Conservation (phyloP, 1,140 invertebrate species). For the Drosophila kurseongensis region DNA sequence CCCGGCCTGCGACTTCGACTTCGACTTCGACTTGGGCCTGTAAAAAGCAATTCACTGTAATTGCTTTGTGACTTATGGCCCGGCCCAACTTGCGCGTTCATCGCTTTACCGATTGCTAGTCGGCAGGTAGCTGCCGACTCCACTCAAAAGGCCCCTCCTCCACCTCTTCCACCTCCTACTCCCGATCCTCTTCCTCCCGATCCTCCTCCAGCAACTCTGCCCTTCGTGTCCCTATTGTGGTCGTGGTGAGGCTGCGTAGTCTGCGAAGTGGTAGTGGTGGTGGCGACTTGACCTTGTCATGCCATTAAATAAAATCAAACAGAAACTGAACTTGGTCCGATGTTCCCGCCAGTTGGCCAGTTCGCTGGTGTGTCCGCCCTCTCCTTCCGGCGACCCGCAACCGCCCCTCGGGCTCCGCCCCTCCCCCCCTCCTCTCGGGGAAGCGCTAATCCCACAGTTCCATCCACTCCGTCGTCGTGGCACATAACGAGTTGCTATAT, state of each 20-base stretch:
- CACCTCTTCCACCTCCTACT: neutral
- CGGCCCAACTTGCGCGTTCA: constrained; percentile 71
- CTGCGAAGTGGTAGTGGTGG: constrained; percentile 49
- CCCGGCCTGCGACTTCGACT: constrained; percentile 3
- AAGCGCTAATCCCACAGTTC: constrained; percentile 28
- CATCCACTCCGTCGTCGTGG: constrained; percentile 17
- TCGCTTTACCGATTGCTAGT: constrained; percentile 55
- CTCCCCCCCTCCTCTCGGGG: constrained; percentile 24
- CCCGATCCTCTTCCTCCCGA: constrained; percentile 3
- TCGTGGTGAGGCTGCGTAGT: constrained; percentile 27
- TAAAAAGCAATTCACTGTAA: constrained; percentile 82
- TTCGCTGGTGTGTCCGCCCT: constrained; percentile 59
- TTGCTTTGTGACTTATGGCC: constrained; percentile 84
- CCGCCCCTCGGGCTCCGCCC: constrained; percentile 17
- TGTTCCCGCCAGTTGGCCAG: constrained; percentile 22
- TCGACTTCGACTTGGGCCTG: constrained; percentile 28
- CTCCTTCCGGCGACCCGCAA: constrained; percentile 11
- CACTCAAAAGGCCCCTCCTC: constrained; percentile 33
- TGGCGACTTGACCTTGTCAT: constrained; percentile 82
- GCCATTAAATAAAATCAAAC: constrained; percentile 80
- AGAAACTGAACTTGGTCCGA: constrained; percentile 71
- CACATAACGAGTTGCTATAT: constrained; percentile 76
- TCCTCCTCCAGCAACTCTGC: neutral
- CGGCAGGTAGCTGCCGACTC: constrained; percentile 58
- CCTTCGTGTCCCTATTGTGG: constrained; percentile 5